These are phyloP conservation scores for Polyommatus iphigenia DNA, from an alignment of 2,888 invertebrate species.

Conservation along the genomic window DNA sequence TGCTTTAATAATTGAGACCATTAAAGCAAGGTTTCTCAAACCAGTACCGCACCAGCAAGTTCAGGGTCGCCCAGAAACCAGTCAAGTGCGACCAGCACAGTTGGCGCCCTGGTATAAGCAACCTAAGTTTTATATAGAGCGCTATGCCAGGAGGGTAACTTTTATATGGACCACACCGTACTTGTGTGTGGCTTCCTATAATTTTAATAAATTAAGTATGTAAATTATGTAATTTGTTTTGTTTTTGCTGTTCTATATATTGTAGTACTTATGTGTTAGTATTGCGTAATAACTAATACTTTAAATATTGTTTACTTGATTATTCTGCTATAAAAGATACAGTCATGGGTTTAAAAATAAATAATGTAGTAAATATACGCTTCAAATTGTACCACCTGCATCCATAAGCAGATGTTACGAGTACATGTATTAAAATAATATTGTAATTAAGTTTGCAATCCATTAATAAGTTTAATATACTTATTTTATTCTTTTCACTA, in stretches of 20 bases:
- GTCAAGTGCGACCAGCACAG: constrained; percentile 37
- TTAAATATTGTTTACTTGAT: not conserved
- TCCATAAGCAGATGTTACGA: too few relatives aligned
- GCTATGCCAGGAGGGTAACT: not conserved
- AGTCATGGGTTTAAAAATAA: not conserved
- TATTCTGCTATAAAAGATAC: not conserved
- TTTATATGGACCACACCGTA: not conserved
- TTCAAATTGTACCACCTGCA: too few relatives aligned
- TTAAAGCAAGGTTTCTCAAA: constrained; percentile 12
- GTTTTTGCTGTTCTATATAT: not conserved
- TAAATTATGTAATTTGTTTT: constrained; percentile 9
- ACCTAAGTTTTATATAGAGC: not conserved
- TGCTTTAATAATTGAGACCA: not conserved
- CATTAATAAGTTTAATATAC: too few relatives aligned
- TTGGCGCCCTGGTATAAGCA: constrained; percentile 1
- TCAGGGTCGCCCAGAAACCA: constrained; percentile 40
- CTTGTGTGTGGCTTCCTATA: constrained; percentile 8
- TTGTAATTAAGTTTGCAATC: too few relatives aligned
- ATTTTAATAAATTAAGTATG: too few relatives aligned
- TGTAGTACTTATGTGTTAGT: not conserved
- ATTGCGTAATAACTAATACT: not conserved
- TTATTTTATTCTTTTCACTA: too few relatives aligned
- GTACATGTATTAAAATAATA: too few relatives aligned
- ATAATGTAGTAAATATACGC: too few relatives aligned
- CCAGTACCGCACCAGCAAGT: constrained; percentile 32